phyloP scores from a whole-genome alignment of 92 coral and sea anemone species.

The Nematostella vectensis region DNA sequence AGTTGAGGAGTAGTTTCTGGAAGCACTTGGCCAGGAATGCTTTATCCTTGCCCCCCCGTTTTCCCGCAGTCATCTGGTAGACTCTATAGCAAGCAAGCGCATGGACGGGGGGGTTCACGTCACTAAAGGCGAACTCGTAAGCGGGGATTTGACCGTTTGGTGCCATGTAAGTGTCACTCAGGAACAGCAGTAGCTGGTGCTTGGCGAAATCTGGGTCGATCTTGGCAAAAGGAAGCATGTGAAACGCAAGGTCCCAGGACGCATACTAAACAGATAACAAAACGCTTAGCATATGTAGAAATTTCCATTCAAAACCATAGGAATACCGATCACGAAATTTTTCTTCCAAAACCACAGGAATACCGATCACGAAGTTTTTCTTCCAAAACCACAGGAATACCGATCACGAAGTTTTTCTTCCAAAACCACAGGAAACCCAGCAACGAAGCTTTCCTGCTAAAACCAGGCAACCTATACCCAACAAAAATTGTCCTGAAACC shows the following conservation, averaged over 20 bases:
- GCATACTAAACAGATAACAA: constrained; percentile 56
- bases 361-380: too few relatives aligned
- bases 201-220: constrained; percentile 88
- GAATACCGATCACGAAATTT: too few relatives aligned
- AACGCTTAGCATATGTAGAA: too few relatives aligned
- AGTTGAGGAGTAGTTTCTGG: constrained; percentile 79
- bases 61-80: constrained; percentile 73
- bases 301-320: too few relatives aligned
- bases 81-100: constrained; percentile 74
- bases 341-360: too few relatives aligned
- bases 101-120: constrained; percentile 93
- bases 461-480: too few relatives aligned
- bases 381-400: too few relatives aligned
- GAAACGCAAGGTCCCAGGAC: constrained; percentile 87
- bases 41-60: constrained; percentile 64
- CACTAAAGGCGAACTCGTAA: constrained; percentile 90
- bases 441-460: too few relatives aligned
- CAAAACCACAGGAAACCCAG: too few relatives aligned
- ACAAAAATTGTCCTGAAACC: too few relatives aligned
- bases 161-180: constrained; percentile 87
- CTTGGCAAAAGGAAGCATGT: constrained; percentile 73
- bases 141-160: constrained; percentile 91
- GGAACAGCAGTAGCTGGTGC: constrained; percentile 68
- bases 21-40: constrained; percentile 81
- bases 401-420: too few relatives aligned